Evolutionary conservation across 2,888 invertebrate genomes (phyloP), one percentile per base, ranked within the genome.

Genomic region (Acanthacorydalis orientalis): DNA sequence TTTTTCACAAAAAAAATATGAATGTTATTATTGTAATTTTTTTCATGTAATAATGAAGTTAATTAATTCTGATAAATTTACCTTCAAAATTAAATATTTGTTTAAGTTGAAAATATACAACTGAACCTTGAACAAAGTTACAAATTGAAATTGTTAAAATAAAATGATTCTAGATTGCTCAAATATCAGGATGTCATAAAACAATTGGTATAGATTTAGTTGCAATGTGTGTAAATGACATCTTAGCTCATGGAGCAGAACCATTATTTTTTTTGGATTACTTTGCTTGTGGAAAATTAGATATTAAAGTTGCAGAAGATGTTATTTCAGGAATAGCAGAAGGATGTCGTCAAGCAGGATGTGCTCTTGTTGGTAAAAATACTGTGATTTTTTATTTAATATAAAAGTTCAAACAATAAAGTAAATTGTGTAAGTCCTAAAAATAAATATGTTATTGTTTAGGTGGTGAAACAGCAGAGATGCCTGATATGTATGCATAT

Each of bases 161-260:
- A 23, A 23, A 23, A 23, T 23, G 6, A 23, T 23, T 23, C 3
- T 23, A 89, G 89, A 77, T 96, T 55, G 91, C 95, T 0, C 79
- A 91, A 59, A 74, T 75, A 50, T 77, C 80, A 60, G 73, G 78
- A 12, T 75, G 81, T 48, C 92, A 90, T 64, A 76, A 82, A 57
- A 81, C 83, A 0, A 78, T 97, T 47, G 97, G 97, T 1, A 83
- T 89, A 56, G 98, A 98, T 66, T 71, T 98, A 33, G 93, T 98
- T 2, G 97, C 96, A 4, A 95, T 96, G 92, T 95, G 95, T 60
- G 95, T 90, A 42, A 98, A 98, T 68, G 95, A 97, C 64, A 80
- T 97, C 46, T 68, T 98, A 44, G 92, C 92, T 54, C 87, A 92
- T 51, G 96, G 95, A 41, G 97, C 95, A 0, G 90, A 92, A 57